These are phyloP conservation scores for Stomorhina lunata DNA, from an alignment of 2,888 invertebrate species.

Conservation along the genomic window DNA sequence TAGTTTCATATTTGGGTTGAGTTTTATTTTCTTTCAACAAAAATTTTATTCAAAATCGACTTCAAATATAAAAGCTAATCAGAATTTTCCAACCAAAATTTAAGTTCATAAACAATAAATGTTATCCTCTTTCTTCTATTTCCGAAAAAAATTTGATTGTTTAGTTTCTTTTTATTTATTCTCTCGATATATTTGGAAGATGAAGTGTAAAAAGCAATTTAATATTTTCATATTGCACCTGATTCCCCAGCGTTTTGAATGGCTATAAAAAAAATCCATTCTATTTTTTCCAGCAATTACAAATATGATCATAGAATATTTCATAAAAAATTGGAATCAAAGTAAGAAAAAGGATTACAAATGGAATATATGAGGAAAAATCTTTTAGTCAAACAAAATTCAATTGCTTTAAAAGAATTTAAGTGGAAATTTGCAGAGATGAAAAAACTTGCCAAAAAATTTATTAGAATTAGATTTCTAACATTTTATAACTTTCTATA, in stretches of 20 bases:
- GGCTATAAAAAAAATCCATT: not conserved
- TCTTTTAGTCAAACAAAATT: not conserved
- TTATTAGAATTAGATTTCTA: too few species aligned
- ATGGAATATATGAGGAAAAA: too few species aligned
- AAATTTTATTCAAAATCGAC: too few species aligned
- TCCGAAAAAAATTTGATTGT: too few species aligned
- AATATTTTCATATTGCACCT: constrained; percentile 43
- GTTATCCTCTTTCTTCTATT: not conserved
- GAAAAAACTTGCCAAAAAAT: too few species aligned
- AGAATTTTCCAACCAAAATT: too few species aligned
- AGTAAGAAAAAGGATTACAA: not conserved
- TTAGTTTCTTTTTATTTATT: not conserved
- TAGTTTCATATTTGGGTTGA: too few species aligned
- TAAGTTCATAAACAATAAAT: too few species aligned
- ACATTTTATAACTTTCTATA: too few species aligned
- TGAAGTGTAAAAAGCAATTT: constrained; percentile 45
- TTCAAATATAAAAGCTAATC: too few species aligned
- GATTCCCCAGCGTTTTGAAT: not conserved
- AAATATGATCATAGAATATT: not conserved
- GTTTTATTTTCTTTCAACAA: too few species aligned
- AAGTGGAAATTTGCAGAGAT: not conserved
- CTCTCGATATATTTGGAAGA: constrained; percentile 9
- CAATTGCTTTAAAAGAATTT: not conserved
- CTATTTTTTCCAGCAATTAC: not conserved
- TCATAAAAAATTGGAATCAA: not conserved